Conservation (phyloP, 2,113 vertebrate species). For the Tauraco erythrolophus region DNA sequence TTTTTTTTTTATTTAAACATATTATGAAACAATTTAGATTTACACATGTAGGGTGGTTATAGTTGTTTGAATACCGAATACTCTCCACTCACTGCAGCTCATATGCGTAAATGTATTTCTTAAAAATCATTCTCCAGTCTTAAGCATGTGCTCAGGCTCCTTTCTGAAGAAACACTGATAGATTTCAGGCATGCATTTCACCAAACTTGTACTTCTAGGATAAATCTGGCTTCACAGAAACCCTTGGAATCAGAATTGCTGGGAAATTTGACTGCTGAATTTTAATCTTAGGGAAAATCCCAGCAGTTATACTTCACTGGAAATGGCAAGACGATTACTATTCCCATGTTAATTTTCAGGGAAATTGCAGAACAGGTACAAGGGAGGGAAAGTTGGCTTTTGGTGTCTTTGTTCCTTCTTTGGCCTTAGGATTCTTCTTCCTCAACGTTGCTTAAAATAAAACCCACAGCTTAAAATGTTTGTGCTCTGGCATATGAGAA, state of each 20-base stretch:
- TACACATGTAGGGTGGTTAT: not conserved
- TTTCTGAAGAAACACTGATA: not conserved
- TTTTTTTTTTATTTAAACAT: not conserved
- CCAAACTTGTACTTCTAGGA: not conserved
- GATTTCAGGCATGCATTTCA: not conserved
- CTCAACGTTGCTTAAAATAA: not conserved
- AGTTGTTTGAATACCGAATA: not conserved
- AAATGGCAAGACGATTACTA: not conserved
- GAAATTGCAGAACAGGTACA: not conserved
- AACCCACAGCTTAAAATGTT: not conserved
- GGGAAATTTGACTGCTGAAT: not conserved
- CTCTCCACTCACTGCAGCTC: not conserved
- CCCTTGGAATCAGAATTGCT: not conserved
- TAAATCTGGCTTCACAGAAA: not conserved
- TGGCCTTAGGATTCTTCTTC: not conserved
- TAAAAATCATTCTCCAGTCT: not conserved
- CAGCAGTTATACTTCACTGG: not conserved
- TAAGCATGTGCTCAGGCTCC: fast-evolving
- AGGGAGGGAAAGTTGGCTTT: not conserved
- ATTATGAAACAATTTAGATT: not conserved
- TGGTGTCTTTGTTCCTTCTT: not conserved
- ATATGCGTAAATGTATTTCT: not conserved
- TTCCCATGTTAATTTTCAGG: not conserved
- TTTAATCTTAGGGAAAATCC: not conserved
- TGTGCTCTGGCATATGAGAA: not conserved